Evolutionary conservation across 2,797 vertebrate species (phyloP), one percentile per base, ranked within the genome.

Genomic region (Choloepus didactylus): DNA sequence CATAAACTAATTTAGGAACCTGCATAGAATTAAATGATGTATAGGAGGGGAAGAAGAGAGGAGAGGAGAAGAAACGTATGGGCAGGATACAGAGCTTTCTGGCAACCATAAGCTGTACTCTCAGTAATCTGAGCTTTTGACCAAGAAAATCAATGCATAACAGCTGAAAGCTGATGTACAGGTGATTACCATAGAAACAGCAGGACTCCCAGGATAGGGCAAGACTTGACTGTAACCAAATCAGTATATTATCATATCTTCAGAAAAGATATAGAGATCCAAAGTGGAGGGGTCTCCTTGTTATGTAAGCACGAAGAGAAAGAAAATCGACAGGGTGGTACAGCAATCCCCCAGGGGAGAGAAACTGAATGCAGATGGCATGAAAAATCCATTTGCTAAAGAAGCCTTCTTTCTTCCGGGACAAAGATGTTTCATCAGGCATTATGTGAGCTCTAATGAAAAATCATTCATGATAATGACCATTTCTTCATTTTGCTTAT

Each of bases 111-210:
- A 91, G 0, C 38, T 87, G 10, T 94, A 49, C 9, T 82, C 46
- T 95, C n/a, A 67, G 41, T 62, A 38, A 87, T 87, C 44, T 91
- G 79, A 95, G 92, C n/a, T 92, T 94, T 89, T 90, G 90, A 88
- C 87, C 73, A 93, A 84, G 70, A 96, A 95, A 96, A 97, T 94
- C 94, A 94, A 38, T 94, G 80, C 4, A 5, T 29, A 81, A 83
- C 62, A 54, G n/a, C 44, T n/a, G 29, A 83, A 16, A 76, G 27
- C 54, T 91, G 60, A 88, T 87, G 12, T 16, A n/a, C 21, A n/a
- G 64, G 51, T 16, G 38, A 54, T 95, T 82, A 89, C 87, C 83
- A 95, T 91, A 95, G 94, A 93, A 95, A 96, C 46, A 70, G 56
- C 49, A 38, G 49, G 62, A 16, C 72, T 89, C 21, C 31, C 21